phyloP scores from a whole-genome alignment of 2,888 invertebrate species.

The Lepas anatifera region DNA sequence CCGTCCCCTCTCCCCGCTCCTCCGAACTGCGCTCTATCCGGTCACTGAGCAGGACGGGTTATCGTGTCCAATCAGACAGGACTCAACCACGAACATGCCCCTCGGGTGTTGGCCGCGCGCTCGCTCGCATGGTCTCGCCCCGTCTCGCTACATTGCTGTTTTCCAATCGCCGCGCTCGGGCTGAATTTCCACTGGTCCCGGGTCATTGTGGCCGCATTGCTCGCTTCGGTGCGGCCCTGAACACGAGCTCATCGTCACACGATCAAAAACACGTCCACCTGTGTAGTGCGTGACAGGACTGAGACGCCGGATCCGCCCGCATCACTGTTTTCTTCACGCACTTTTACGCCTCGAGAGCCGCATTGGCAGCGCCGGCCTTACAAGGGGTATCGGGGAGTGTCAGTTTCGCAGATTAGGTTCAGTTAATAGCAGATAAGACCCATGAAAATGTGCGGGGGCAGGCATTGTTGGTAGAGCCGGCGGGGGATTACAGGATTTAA shows the following conservation, averaged over 20 bases:
- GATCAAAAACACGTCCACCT: background rate
- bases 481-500: conserved; percentile 1
- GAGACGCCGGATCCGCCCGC: background rate
- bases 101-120: too few species aligned
- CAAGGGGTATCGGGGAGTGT: background rate
- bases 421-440: conserved; percentile 9
- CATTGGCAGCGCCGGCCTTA: background rate
- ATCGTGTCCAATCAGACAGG: too few species aligned
- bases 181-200: background rate
- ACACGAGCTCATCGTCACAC: background rate
- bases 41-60: too few species aligned
- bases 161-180: background rate
- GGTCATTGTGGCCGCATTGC: background rate
- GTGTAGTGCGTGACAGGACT: background rate
- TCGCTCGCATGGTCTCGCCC: too few species aligned
- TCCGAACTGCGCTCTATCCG: too few species aligned
- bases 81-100: too few species aligned
- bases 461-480: background rate
- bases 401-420: conserved; percentile 9
- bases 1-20: too few species aligned
- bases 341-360: background rate
- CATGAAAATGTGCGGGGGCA: background rate
- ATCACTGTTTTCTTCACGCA: background rate
- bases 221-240: background rate
- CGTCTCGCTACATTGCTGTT: too few species aligned